Base-by-base conservation (phyloP, 2,797 vertebrate species). In the Avahi laniger region DNA sequence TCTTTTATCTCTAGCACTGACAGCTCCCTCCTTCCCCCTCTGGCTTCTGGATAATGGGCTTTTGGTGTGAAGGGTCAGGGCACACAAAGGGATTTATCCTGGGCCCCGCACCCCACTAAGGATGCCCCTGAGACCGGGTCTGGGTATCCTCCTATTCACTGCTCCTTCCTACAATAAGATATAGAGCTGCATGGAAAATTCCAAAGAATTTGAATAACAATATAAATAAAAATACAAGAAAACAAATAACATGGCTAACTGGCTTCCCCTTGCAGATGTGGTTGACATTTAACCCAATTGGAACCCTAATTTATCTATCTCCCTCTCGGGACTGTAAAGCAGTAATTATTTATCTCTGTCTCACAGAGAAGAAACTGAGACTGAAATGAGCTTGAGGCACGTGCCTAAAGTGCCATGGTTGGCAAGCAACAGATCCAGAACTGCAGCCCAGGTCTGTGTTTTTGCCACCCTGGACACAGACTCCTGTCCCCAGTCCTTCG, bases 1-100 rank as follows among this genome's bases (percentile, higher is more conserved):
- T 41, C 54, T 90, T 93, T 95, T 89, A 30, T 73, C 30, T 93
- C 38, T 54, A 95, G 81, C 52, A 67, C 9, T 52, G 59, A 76
- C n/a, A 80, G 72, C 54, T 43, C 20, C 28, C 18, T 41, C 20
- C 20, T 69, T 38, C 28, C n/a, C 41, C 22, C 8, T 2, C 35
- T 89, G 59, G 30, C 13, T 93, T 26, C 59, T 43, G 7, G 63
- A 50, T 54, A 70, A 59, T 61, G 33, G 48, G 43, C 7, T 81
- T 48, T 69, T 33, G 20, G 7, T 75, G 38, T 59, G 35, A 80
- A 86, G 30, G 24, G 4, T 81, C 5, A 41, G 50, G 30, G 70
- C 35, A 57, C 78, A 79, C n/a, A 52, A 79, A 95, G 22, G 46
- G 54, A 72, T 95, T 86, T 86, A 38, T 33, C 46, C 41, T 79